Base-by-base conservation (phyloP, 2,888 invertebrate genomes). In the Dryobota labecula region DNA sequence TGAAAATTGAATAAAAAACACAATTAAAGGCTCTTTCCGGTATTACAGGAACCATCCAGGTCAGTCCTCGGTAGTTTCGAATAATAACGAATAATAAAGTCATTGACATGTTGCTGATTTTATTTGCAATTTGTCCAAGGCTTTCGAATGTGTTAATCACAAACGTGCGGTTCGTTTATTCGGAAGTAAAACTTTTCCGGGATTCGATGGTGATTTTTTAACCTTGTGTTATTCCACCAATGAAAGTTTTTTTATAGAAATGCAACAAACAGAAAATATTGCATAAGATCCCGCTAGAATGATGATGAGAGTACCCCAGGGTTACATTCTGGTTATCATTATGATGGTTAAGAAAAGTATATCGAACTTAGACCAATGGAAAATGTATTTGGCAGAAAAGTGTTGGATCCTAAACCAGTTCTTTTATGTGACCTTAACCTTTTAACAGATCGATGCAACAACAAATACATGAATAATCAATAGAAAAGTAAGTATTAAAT, bases 51-150 rank as follows among this genome's bases (percentile, higher is more conserved):
- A 58, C 11, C 53, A 65, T 47, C 53, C 18, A 36, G 41, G 75
- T 24, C 51, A 47, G n/a, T 45, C 27, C 8, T 30, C 41, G 2
- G 30, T 36, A 41, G 8, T 58, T 53, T 20, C n/a, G 15, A 41
- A 73, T 47, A 63, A 74, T 58, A n/a, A n/a, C n/a, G n/a, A n/a
- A n/a, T n/a, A 64, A 64, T 6, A 74, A 73, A 73, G 36, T 53
- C 41, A 58, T 36, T 47, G 15, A 57, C 57, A 47, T 41, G 51
- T 36, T 53, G 47, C 27, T 13, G 45, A 36, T 41, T 61, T 61
- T 49, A 65, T 57, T 66, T 61, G 15, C 38, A 56, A 53, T 11
- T 13, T 67, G 33, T 57, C 45, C 56, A 80, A 76, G 56, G 69
- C 51, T 24, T 76, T 68, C 13, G 76, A 76, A 57, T 53, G 24